Evolutionary conservation across 1,140 invertebrate species (phyloP).

Genomic region (Batillaria attramentaria): DNA sequence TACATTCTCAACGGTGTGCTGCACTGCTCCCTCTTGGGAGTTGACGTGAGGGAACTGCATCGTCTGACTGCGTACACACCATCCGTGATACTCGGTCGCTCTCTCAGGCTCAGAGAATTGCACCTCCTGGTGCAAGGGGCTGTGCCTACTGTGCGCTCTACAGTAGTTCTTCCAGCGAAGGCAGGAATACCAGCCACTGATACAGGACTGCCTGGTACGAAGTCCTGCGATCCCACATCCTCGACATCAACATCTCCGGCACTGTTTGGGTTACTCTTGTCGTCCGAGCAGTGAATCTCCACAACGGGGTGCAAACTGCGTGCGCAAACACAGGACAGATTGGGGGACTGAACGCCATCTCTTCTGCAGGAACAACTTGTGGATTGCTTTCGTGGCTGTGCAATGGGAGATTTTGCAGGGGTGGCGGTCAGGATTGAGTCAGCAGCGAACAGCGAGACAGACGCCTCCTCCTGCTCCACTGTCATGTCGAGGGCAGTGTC

Average conservation of each 20-base stretch:
- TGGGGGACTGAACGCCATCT: too few species aligned
- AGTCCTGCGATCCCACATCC: neutral
- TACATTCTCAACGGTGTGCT: too few species aligned
- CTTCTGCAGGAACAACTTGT: too few species aligned
- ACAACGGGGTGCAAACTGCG: too few species aligned
- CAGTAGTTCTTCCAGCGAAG: neutral
- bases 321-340: too few species aligned
- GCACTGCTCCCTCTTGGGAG: too few species aligned
- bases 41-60: neutral
- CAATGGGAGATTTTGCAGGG: too few species aligned
- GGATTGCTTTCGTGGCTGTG: too few species aligned
- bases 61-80: neutral
- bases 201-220: neutral
- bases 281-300: constrained; percentile 13
- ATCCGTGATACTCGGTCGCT: neutral
- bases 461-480: constrained; percentile 12
- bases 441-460: neutral
- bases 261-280: neutral
- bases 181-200: neutral
- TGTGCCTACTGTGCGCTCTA: neutral
- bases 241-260: neutral
- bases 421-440: neutral
- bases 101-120: neutral
- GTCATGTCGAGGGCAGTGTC: neutral
- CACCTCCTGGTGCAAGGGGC: neutral